Evolutionary conservation across 2,797 vertebrate genomes (phyloP).

Genomic region (Acanthiza pusilla): DNA sequence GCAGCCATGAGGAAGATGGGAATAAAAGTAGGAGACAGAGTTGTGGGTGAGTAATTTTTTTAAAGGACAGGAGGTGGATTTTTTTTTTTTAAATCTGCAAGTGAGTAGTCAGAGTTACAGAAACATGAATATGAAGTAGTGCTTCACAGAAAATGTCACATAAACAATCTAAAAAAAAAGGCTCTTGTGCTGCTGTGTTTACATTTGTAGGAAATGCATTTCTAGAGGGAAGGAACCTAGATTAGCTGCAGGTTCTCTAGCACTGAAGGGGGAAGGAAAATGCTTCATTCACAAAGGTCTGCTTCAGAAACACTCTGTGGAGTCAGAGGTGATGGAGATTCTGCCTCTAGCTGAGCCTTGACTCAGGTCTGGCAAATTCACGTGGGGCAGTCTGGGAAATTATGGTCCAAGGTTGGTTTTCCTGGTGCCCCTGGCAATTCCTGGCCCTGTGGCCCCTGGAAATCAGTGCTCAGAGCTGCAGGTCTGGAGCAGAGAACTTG

Average conservation of each 20-base stretch:
- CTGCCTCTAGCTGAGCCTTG: neutral
- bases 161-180: neutral
- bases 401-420: rapidly evolving
- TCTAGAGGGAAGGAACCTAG: neutral
- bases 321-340: neutral
- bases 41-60: constrained; percentile 84
- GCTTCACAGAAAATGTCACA: neutral
- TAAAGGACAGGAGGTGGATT: neutral
- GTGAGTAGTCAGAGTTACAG: neutral
- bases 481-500: neutral
- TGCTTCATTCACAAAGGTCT: neutral
- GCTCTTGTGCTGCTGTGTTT: neutral
- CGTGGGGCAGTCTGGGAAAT: rapidly evolving
- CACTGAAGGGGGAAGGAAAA: neutral
- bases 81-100: neutral
- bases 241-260: neutral
- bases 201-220: neutral
- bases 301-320: neutral
- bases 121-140: neutral
- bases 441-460: neutral
- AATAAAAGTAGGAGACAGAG: constrained; percentile 85
- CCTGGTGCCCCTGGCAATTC: neutral
- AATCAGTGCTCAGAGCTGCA: rapidly evolving
- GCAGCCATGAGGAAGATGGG: constrained; percentile 96
- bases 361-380: neutral